Base-by-base conservation (phyloP, 2,797 vertebrate genomes). In the Fundulus diaphanus region DNA sequence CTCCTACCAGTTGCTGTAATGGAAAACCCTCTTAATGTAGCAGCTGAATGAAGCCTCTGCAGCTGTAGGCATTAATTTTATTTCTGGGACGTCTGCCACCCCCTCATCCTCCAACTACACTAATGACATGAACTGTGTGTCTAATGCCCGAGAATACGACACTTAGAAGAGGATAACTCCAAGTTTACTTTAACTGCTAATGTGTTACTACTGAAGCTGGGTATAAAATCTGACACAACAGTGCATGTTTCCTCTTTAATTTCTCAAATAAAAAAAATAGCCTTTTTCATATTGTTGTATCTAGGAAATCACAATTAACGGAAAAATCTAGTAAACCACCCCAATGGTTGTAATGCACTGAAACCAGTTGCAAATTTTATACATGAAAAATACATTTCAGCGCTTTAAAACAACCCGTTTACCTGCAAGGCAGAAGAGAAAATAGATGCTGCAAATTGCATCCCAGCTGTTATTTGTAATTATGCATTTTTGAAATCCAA, bases 401-500 rank as follows among this genome's bases (percentile, higher is more conserved):
- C 20, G 52, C 57, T 77, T 72, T n/a, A 44, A 81, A 86, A 86
- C 65, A 72, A 33, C 12, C 49, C 61, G 31, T 88, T 72, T 80
- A 78, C 63, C 73, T 13, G 5, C 20, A 15, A 80, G 73, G 59
- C 46, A 72, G 56, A 24, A 61, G 33, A 69, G 61, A 80, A 85
- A 84, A 83, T 74, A 78, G 70, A 82, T n/a, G 59, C 27, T 79
- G 70, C 78, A 88, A 87, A 88, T 87, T 70, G 68, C 82, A 76
- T 33, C 76, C 73, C 22, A 46, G 81, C 86, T 85, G 70, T 78
- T 79, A 77, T 84, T 90, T 86, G 84, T 86, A 92, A 89, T 89
- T 82, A 80, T 86, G 79, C 73, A 71, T 90, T 90, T 88, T 79
- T 84, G 46, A 82, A 90, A 90, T 83, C 79, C 74, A 68, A 77